Percentiles rank a stretch among this genome's conserved stretches.
Conservation (phyloP, 2,888 invertebrate genomes). For the Petrolisthes cinctipes region DNA sequence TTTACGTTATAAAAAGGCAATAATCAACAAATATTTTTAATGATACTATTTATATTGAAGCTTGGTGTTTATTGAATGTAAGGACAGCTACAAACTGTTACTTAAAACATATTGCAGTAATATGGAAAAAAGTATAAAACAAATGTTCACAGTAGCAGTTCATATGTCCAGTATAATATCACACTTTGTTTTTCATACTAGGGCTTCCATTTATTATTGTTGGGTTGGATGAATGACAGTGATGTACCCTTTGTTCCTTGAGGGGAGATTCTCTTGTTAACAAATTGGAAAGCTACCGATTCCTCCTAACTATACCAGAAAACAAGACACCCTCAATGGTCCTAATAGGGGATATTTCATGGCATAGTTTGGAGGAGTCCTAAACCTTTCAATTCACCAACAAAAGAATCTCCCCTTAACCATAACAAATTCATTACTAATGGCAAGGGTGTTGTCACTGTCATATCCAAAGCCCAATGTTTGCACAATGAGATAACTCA, state of each 20-base stretch:
- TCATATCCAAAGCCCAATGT: constrained; percentile 46
- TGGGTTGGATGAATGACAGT: constrained; percentile 37
- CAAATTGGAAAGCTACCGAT: no score
- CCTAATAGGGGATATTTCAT: no score
- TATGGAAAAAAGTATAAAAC: constrained; percentile 61
- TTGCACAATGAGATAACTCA: constrained; percentile 58
- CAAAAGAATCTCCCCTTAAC: constrained; percentile 20
- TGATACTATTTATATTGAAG: constrained; percentile 39
- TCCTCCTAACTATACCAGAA: no score
- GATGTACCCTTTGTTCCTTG: constrained; percentile 34
- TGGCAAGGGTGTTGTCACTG: constrained; percentile 29
- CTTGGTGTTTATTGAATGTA: constrained; percentile 59
- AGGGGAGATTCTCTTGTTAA: not conserved
- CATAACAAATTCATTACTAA: not conserved
- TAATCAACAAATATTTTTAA: not conserved
- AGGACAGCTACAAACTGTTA: constrained; percentile 63
- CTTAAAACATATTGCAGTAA: constrained; percentile 64
- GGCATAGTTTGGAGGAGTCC: no score
- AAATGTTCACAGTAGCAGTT: constrained; percentile 64
- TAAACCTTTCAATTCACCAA: not conserved
- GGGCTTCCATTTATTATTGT: constrained; percentile 54
- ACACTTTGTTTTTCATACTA: constrained; percentile 59
- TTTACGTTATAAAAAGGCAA: no score
- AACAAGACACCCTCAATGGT: no score
- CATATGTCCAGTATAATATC: constrained; percentile 62